Conservation (phyloP, 2,113 vertebrate species). For the Alectura lathami region DNA sequence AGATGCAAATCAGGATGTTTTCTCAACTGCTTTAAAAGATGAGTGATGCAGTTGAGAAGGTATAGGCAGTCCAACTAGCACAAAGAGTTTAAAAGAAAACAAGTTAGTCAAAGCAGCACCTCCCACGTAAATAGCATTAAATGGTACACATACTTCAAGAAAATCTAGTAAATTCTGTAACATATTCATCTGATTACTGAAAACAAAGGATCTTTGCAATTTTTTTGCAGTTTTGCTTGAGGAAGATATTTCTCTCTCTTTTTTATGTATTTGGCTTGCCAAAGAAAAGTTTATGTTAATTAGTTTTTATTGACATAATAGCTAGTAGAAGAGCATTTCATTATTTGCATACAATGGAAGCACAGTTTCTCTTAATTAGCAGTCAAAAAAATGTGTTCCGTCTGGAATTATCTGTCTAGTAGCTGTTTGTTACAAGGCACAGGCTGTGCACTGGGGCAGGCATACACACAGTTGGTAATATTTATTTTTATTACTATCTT, state of each 20-base stretch:
- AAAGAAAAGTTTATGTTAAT: not conserved
- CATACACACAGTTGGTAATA: not conserved
- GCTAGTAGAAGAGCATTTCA: conserved; percentile 5
- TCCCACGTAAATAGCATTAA: not conserved
- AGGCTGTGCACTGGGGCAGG: not conserved
- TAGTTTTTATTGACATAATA: conserved; percentile 4
- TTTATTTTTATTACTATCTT: conserved; percentile 5
- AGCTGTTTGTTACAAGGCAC: conserved; percentile 26
- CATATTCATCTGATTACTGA: not conserved
- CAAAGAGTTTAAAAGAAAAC: not conserved
- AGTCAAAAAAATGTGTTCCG: not conserved
- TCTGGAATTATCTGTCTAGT: not conserved
- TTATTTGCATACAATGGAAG: conserved; percentile 4
- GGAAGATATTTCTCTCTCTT: not conserved
- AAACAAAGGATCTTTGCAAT: not conserved
- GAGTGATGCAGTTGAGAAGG: not conserved
- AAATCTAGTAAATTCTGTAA: not conserved
- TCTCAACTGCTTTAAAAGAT: not conserved
- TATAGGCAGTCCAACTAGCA: not conserved
- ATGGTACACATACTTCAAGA: not conserved
- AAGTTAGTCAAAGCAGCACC: not conserved
- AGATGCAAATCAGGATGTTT: not conserved
- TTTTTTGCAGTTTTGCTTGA: not conserved
- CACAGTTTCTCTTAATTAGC: conserved; percentile 45
- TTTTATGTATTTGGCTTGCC: not conserved